Evolutionary conservation across 2,113 vertebrate genomes (phyloP).

Genomic region (Stomatorhinus ivindoensis): DNA sequence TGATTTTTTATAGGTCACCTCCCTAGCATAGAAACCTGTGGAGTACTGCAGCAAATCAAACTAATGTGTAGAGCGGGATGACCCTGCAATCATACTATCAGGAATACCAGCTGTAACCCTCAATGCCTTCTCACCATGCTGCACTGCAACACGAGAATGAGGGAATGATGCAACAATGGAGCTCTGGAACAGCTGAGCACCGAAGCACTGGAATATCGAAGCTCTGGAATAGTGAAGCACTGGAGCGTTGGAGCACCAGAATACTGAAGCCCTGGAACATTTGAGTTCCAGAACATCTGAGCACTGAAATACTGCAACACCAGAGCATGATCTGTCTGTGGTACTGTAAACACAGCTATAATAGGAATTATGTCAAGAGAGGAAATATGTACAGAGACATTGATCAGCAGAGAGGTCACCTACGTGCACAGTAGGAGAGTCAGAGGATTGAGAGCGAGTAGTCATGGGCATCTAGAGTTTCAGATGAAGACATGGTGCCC

Average conservation of each 20-base stretch:
- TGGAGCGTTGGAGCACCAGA: neutral
- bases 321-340: neutral
- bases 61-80: neutral
- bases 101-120: neutral
- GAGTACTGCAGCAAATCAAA: neutral
- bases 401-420: neutral
- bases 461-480: neutral
- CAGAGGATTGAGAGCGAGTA: neutral
- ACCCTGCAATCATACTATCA: neutral
- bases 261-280: neutral
- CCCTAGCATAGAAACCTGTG: neutral
- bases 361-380: neutral
- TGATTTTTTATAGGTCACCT: neutral
- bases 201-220: neutral
- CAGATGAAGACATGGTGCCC: neutral
- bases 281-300: neutral
- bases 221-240: neutral
- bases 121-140: conserved; percentile 5
- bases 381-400: neutral
- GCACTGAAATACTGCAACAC: neutral
- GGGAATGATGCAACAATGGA: neutral
- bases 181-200: neutral
- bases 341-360: neutral
- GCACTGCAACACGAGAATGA: neutral
- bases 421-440: neutral